These are phyloP conservation scores for human (Homo sapiens) DNA, from an alignment of 2,113 vertebrate species.

Conservation along the genomic window DNA sequence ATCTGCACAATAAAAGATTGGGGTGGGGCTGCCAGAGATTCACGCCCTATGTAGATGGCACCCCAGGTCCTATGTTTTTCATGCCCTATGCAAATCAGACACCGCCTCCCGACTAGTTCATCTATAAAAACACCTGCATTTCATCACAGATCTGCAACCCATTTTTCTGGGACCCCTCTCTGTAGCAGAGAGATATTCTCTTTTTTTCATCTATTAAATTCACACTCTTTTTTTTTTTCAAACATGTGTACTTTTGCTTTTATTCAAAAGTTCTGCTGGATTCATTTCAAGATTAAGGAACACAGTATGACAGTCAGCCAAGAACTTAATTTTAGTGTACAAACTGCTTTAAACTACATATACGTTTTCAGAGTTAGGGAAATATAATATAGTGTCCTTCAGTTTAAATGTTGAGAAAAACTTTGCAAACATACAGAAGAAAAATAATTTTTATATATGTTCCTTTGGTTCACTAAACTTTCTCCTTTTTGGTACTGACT, in stretches of 20 bases:
- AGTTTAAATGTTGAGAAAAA: slow-evolving; percentile 43
- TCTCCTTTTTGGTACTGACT: slow-evolving; percentile 86
- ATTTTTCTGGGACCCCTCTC: too few relatives aligned
- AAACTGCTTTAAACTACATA: slow-evolving; percentile 24
- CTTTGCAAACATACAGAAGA: background rate
- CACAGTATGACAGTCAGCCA: slow-evolving; percentile 35
- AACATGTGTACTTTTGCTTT: slow-evolving; percentile 42
- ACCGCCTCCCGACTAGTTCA: too few relatives aligned
- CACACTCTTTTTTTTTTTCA: too few relatives aligned
- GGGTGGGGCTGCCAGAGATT: too few relatives aligned
- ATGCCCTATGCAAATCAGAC: too few relatives aligned
- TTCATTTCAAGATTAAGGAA: slow-evolving; percentile 21
- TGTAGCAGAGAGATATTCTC: too few relatives aligned
- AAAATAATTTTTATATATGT: slow-evolving; percentile 66
- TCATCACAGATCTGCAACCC: too few relatives aligned
- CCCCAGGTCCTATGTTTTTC: too few relatives aligned
- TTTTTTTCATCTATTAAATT: too few relatives aligned
- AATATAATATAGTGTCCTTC: slow-evolving; percentile 21
- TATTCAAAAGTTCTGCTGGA: slow-evolving; percentile 42
- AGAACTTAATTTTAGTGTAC: slow-evolving; percentile 49
- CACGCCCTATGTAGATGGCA: too few relatives aligned
- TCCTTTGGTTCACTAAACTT: slow-evolving; percentile 94
- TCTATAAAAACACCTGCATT: too few relatives aligned
- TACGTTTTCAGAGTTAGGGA: slow-evolving; percentile 28
- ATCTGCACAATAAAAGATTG: too few relatives aligned